These are phyloP conservation scores for Halesus radiatus DNA, from an alignment of 1,140 invertebrate genomes.

Conservation along the genomic window DNA sequence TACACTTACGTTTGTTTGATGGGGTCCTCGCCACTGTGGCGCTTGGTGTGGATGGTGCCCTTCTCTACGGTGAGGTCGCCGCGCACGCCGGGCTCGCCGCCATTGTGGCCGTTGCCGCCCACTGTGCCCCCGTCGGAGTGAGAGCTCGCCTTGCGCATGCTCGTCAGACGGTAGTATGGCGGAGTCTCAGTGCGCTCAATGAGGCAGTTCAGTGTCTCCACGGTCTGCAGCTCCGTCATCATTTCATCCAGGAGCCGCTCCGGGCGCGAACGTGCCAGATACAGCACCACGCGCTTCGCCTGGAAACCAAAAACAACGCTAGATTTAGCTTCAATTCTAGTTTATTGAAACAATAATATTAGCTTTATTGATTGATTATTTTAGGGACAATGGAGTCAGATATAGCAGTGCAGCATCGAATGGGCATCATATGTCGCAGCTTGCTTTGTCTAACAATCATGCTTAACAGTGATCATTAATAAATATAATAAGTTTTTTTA, in stretches of 20 bases:
- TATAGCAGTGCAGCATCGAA: no score
- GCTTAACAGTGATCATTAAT: no score
- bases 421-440: no score
- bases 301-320: conserved; percentile 63
- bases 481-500: no score
- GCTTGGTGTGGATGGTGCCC: conserved; percentile 96
- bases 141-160: conserved; percentile 89
- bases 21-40: conserved; percentile 93
- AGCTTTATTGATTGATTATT: background rate
- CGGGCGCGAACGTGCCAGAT: conserved; percentile 90
- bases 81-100: conserved; percentile 65
- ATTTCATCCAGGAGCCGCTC: conserved; percentile 95
- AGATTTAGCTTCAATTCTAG: background rate
- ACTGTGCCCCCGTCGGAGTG: conserved; percentile 78
- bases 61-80: conserved; percentile 79
- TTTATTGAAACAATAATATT: background rate
- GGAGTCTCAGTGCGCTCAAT: conserved; percentile 97
- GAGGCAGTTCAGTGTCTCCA: conserved; percentile 94
- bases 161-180: conserved; percentile 95
- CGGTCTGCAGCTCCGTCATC: conserved; percentile 96
- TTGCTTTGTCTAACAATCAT: no score
- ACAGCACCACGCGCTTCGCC: conserved; percentile 95
- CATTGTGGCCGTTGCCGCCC: conserved; percentile 68
- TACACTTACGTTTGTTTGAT: conserved; percentile 76
- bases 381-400: no score